Base-by-base conservation (phyloP, 2,888 invertebrate species). In the Metellina segmentata region DNA sequence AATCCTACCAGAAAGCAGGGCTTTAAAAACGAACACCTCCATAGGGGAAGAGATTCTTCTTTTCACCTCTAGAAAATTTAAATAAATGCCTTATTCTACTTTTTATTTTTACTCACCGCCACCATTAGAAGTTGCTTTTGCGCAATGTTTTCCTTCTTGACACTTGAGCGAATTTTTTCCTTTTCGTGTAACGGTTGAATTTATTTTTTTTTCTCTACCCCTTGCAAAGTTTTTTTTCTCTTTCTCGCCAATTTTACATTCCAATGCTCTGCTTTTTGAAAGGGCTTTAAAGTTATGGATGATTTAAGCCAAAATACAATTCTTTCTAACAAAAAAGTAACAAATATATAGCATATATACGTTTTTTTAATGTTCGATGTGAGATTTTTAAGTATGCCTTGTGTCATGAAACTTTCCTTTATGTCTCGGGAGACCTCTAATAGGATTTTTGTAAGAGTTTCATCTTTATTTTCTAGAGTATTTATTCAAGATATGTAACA, bases 231-330 rank as follows among this genome's bases (percentile, higher is more conserved):
- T 82, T 53, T 81, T 20, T 61, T 74, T 7, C 72, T 72, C 51
- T 83, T 83, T 61, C 16, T 61, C 61, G 61, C 61, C 61, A 61
- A 61, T 61, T 61, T 61, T 61, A 61, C 83, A 61, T 85, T 61
- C 52, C 52, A 85, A 34, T 48, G 74, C 52, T 61, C 61, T 75
- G 85, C 34, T 74, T 85, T 75, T 85, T 74, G 72, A 88, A 72
- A 88, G 61, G 81, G 88, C 81, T 81, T 88, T 88, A 81, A 88
- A 88, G 81, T 75, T 81, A 81, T 81, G 72, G 34, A 88, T 88
- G 81, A 81, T 81, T 88, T 75, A 81, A 34, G 72, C 72, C 71
- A n/a, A 51, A 81, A 74, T 81, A 74, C 72, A 72, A 74, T 88
- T 81, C 81, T 0, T 81, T 72, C 61, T 88, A 53, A 81, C 81